phyloP scores from a whole-genome alignment of 2,113 vertebrate genomes.

The Megaceryle torquata region DNA sequence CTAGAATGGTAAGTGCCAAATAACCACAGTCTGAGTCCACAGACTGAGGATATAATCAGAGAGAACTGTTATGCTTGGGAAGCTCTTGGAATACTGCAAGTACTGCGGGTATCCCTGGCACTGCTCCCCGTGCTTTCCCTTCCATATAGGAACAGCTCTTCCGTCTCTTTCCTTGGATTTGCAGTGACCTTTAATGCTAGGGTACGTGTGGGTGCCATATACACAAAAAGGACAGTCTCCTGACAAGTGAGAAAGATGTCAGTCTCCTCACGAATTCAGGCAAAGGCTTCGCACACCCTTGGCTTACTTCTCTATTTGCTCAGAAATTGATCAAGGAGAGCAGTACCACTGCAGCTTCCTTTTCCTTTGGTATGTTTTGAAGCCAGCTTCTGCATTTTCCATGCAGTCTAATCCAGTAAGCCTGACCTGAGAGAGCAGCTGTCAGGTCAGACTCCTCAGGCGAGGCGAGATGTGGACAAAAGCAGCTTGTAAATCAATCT shows the following conservation, averaged over 20 bases:
- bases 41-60: neutral
- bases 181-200: neutral
- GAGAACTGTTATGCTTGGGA: neutral
- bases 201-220: neutral
- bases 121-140: neutral
- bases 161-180: neutral
- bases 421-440: neutral
- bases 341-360: neutral
- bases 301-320: neutral
- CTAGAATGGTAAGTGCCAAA: constrained; percentile 86
- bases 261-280: neutral
- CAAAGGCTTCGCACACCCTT: neutral
- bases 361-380: neutral
- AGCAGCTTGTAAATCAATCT: neutral
- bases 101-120: neutral
- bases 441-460: neutral
- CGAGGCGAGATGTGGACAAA: neutral
- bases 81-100: neutral
- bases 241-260: neutral
- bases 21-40: neutral
- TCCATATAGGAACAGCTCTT: neutral
- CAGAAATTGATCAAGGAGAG: neutral
- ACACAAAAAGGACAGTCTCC: neutral
- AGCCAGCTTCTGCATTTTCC: neutral
- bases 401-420: neutral